Evolutionary conservation across 2,113 vertebrate genomes (phyloP).

Genomic region (Epinephelus moara): DNA sequence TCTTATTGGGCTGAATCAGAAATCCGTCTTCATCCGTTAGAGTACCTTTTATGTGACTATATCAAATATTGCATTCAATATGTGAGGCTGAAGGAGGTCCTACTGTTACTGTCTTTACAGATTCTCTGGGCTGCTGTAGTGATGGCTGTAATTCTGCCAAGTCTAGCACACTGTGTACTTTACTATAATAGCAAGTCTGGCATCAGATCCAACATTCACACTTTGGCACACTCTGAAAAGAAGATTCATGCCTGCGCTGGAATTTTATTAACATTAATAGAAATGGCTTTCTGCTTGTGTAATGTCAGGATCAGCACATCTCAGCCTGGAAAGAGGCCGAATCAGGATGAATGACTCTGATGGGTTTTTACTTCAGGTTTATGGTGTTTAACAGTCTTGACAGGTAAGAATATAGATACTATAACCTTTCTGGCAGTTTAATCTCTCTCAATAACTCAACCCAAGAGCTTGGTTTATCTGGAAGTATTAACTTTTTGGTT

Average conservation of each 20-base stretch:
- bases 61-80: not conserved
- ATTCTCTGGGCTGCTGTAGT: constrained; percentile 36
- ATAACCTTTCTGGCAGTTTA: constrained; percentile 24
- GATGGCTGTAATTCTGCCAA: constrained; percentile 49
- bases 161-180: constrained; percentile 55
- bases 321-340: constrained; percentile 22
- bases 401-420: constrained; percentile 12
- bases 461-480: not conserved
- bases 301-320: constrained; percentile 40
- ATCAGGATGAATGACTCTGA: constrained; percentile 34
- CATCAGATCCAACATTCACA: constrained; percentile 57
- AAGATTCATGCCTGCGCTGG: constrained; percentile 55
- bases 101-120: constrained; percentile 30
- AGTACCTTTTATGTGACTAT: not conserved
- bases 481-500: too few relatives aligned
- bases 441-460: not conserved
- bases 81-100: not conserved
- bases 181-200: constrained; percentile 63
- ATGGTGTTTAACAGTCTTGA: constrained; percentile 17
- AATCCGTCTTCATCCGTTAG: not conserved
- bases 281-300: constrained; percentile 37
- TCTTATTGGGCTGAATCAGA: not conserved
- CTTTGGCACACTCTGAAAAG: constrained; percentile 58
- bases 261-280: constrained; percentile 65
- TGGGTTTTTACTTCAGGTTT: constrained; percentile 17